These are phyloP conservation scores for Mesembrinibis cayennensis DNA, from an alignment of 2,113 vertebrate species.

Conservation along the genomic window DNA sequence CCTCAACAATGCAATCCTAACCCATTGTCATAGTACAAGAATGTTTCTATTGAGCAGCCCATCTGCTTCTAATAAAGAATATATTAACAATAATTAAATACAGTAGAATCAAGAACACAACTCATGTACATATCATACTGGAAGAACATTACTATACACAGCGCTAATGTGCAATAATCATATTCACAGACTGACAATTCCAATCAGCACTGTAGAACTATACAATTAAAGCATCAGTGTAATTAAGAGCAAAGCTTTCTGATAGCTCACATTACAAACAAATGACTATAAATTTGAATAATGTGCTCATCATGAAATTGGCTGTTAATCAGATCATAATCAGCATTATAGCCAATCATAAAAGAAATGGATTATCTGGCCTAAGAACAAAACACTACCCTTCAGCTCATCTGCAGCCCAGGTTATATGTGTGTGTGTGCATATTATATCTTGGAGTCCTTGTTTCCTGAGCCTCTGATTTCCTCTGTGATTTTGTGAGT, in stretches of 20 bases:
- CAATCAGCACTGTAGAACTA: conserved; percentile 16
- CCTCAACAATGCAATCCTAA: not conserved
- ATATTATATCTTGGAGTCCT: not conserved
- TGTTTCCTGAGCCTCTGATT: not conserved
- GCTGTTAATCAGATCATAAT: not conserved
- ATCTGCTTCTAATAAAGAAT: conserved; percentile 17
- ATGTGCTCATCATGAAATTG: not conserved
- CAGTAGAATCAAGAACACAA: conserved; percentile 8
- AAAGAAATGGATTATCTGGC: not conserved
- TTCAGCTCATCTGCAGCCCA: not conserved
- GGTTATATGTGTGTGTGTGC: not conserved
- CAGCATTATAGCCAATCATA: not conserved
- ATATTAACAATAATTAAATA: conserved; percentile 29
- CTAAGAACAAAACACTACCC: not conserved
- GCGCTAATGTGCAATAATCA: conserved; percentile 22
- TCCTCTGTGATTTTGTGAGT: not conserved
- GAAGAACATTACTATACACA: conserved; percentile 14
- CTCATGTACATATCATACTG: not conserved
- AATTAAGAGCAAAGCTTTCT: conserved; percentile 40
- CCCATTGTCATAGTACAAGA: not conserved
- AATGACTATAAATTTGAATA: conserved; percentile 1
- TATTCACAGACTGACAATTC: conserved; percentile 30
- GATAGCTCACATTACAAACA: not conserved
- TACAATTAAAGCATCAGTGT: conserved; percentile 12
- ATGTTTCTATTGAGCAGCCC: not conserved